Conservation (phyloP, 1,140 invertebrate genomes). For the Paraescarpia echinospica region DNA sequence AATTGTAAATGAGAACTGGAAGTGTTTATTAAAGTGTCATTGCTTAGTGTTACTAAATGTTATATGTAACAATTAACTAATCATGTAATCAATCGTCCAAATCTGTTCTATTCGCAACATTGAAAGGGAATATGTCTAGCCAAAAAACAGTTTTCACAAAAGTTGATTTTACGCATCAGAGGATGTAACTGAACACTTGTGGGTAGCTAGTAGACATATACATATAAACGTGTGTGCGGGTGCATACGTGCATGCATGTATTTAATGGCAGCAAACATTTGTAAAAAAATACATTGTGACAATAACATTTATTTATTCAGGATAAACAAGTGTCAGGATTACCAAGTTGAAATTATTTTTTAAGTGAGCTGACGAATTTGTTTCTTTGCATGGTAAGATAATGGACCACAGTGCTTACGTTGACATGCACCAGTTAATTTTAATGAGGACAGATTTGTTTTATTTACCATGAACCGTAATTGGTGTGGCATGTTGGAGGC, state of each 20-base stretch:
- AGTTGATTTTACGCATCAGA: neutral
- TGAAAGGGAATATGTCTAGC: neutral
- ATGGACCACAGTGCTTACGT: neutral
- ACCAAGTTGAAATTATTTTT: neutral
- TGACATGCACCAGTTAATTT: neutral
- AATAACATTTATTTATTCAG: neutral
- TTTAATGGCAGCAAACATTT: neutral
- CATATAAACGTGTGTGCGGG: no score
- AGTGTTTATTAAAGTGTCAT: neutral
- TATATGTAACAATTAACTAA: neutral
- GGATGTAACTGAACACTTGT: neutral
- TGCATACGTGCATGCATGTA: neutral
- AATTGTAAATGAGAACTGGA: neutral
- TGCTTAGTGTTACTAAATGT: neutral
- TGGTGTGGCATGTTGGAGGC: neutral
- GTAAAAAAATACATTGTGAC: neutral
- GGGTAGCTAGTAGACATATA: no score
- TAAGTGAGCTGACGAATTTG: neutral
- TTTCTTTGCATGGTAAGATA: neutral
- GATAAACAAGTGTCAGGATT: neutral
- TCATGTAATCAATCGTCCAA: neutral
- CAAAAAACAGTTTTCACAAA: neutral
- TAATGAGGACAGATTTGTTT: neutral
- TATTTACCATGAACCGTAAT: neutral
- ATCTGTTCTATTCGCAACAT: neutral